Base-by-base conservation (phyloP, 2,113 vertebrate genomes). In the Chaetorhynchus papuensis region DNA sequence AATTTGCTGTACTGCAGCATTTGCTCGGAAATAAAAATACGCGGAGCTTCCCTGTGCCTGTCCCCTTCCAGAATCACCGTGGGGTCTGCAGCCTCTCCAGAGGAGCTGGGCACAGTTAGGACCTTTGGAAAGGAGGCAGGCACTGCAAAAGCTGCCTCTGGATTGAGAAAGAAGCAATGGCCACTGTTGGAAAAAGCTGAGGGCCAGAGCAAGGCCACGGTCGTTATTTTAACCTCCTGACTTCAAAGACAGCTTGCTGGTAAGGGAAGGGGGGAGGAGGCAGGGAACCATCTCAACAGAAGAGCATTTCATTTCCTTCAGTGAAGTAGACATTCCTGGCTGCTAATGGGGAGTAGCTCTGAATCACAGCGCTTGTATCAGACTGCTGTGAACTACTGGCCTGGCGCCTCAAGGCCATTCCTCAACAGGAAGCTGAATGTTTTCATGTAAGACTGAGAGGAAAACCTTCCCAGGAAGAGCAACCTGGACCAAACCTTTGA, bases 391-490 rank as follows among this genome's bases (percentile, higher is more conserved):
- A 98, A 98, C 97, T 96, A 88, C 94, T 97, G 98, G 98, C 92
- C 92, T 85, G 97, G 97, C 97, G 97, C 97, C 97, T 97, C 97
- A 97, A 97, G 98, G 98, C 97, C 96, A 91, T 98, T 98, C 98
- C 97, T 97, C 94, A 97, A 98, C 98, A 98, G 98, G 98, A 99
- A 99, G 98, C 97, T 96, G 97, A 95, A 96, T 77, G 97, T 98
- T 99, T 99, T 99, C 98, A 98, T 98, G 98, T 98, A 98, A 97
- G 97, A 77, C 96, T 92, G 97, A 98, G 97, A 98, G 97, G 98
- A 98, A 98, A 98, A 97, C 97, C 98, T 98, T 98, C 98, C 98
- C 98, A 98, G 98, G 98, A 98, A 98, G 97, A 98, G 97, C 97
- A 97, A 96, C 97, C 97, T 98, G 94, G 97, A 94, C 93, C 94